Conservation (phyloP, 2,888 invertebrate genomes). For the Agonopterix alstromeriana region DNA sequence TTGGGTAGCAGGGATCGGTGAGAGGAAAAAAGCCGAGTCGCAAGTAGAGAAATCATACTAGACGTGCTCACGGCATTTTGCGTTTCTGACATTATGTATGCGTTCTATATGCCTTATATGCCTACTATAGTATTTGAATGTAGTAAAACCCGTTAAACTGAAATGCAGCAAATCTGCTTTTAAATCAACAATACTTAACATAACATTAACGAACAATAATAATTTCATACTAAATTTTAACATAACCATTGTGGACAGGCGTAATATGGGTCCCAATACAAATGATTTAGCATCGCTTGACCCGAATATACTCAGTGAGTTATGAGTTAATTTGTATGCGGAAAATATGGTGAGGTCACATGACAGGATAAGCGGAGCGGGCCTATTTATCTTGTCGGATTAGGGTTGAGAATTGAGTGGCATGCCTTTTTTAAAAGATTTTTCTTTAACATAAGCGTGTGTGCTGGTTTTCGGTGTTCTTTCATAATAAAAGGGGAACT, state of each 20-base stretch:
- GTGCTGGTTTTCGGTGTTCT: too few species aligned
- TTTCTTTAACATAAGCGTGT: not conserved
- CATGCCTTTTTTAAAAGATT: not conserved
- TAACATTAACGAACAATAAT: not conserved
- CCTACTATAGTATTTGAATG: too few species aligned
- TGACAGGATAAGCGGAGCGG: slow-evolving; percentile 2
- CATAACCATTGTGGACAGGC: slow-evolving; percentile 11
- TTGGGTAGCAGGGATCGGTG: too few species aligned
- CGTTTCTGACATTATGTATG: too few species aligned
- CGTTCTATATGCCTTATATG: too few species aligned
- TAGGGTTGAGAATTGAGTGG: not conserved
- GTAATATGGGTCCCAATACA: slow-evolving; percentile 19
- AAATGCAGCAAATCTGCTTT: too few species aligned
- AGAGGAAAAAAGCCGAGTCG: too few species aligned
- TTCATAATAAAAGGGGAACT: too few species aligned
- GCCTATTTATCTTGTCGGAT: slow-evolving; percentile 3
- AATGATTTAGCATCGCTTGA: slow-evolving; percentile 37
- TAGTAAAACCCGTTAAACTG: too few species aligned
- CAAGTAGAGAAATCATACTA: too few species aligned
- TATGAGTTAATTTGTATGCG: slow-evolving; percentile 47
- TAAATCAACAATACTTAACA: not conserved
- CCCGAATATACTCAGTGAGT: slow-evolving; percentile 32
- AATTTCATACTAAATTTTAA: not conserved
- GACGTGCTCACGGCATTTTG: too few species aligned
- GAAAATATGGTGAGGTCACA: slow-evolving; percentile 27